Evolutionary conservation across 2,888 invertebrate species (phyloP).

Genomic region (Penaeus monodon): DNA sequence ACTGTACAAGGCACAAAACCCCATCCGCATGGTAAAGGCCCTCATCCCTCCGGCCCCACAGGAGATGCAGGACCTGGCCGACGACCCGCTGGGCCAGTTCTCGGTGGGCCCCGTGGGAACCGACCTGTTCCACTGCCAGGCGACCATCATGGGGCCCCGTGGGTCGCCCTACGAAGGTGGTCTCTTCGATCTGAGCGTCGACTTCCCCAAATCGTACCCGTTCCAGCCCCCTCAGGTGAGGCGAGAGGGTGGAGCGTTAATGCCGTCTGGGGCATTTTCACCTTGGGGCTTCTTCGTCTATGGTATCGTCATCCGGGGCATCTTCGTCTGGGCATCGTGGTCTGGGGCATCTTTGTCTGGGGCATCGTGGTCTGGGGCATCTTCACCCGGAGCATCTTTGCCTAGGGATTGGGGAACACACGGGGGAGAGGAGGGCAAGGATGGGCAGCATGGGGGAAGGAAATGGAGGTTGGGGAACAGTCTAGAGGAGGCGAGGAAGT

Average conservation of each 20-base stretch:
- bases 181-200: constrained; percentile 26
- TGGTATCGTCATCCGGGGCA: too few relatives aligned
- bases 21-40: too few relatives aligned
- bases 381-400: too few relatives aligned
- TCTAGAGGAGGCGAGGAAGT: not conserved
- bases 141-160: constrained; percentile 37
- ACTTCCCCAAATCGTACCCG: constrained; percentile 41
- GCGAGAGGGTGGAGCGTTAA: not conserved
- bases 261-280: too few relatives aligned
- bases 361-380: too few relatives aligned
- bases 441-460: not conserved
- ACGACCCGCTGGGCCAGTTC: constrained; percentile 30
- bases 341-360: too few relatives aligned
- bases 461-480: not conserved
- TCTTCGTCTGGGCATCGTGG: too few relatives aligned
- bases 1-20: too few relatives aligned
- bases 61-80: constrained; percentile 34
- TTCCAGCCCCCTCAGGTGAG: constrained; percentile 40
- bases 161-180: constrained; percentile 41
- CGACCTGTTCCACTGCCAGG: constrained; percentile 40
- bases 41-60: not conserved
- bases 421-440: not conserved
- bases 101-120: constrained; percentile 26
- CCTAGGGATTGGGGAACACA: too few relatives aligned
- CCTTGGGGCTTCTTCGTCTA: too few relatives aligned